A percentile compares a stretch with the other conserved stretches of the same genome.
These are phyloP conservation scores for Eretmochelys imbricata DNA, from an alignment of 2,113 vertebrate genomes.

Conservation along the genomic window DNA sequence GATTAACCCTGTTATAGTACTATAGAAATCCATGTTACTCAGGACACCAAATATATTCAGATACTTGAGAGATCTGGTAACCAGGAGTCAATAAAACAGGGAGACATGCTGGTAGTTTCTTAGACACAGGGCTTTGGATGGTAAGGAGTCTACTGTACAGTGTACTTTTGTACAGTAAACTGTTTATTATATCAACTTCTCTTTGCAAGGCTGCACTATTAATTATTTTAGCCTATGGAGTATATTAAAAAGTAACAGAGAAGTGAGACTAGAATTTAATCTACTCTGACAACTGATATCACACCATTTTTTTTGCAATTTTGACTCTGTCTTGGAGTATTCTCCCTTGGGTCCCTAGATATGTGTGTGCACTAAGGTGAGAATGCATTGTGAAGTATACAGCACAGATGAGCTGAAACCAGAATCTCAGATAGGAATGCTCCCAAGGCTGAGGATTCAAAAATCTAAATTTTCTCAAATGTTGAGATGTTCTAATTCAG, in stretches of 20 bases:
- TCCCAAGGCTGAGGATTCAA: not conserved
- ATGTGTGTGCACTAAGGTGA: not conserved
- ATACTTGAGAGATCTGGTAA: not conserved
- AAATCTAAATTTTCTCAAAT: not conserved
- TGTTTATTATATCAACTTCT: not conserved
- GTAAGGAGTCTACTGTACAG: not conserved
- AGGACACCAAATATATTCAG: not conserved
- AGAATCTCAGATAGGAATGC: not conserved
- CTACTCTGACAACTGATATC: not conserved
- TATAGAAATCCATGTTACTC: not conserved
- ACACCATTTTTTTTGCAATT: not conserved
- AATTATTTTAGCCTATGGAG: conserved; percentile 10
- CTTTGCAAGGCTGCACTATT: not conserved
- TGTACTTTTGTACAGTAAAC: not conserved
- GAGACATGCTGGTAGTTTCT: not conserved
- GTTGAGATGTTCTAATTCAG: not conserved
- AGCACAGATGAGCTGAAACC: not conserved
- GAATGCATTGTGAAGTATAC: not conserved
- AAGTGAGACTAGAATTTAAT: not conserved
- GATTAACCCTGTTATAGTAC: not conserved
- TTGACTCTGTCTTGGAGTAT: not conserved
- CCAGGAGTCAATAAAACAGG: not conserved
- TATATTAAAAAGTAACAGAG: not conserved
- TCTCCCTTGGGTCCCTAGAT: not conserved
- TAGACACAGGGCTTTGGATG: not conserved